Conservation (phyloP, 2,888 invertebrate species). For the Rutpela maculata region DNA sequence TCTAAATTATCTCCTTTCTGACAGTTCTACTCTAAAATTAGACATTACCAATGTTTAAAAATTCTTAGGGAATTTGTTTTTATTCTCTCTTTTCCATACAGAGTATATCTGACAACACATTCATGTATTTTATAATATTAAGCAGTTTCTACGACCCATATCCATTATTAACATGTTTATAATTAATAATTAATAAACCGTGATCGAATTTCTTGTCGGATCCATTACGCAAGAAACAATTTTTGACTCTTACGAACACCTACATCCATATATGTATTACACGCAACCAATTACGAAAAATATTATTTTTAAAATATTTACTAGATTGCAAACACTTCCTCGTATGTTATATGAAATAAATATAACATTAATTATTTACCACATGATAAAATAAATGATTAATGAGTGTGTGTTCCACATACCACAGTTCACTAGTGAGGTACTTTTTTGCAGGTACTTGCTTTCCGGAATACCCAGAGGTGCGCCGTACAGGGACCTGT, state of each 20-base stretch:
- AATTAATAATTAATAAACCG: constrained; percentile 6
- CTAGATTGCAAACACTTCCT: constrained; percentile 11
- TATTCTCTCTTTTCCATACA: too few relatives aligned
- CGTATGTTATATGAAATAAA: neutral
- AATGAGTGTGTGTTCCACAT: constrained; percentile 9
- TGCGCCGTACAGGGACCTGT: constrained; percentile 88
- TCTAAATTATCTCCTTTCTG: too few relatives aligned
- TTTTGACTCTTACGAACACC: constrained; percentile 18
- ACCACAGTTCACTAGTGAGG: neutral
- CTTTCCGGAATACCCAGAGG: constrained; percentile 81
- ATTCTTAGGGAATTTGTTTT: too few relatives aligned
- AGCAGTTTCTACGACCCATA: constrained; percentile 1
- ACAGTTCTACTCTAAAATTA: too few relatives aligned
- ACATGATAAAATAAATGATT: neutral
- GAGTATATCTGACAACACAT: too few relatives aligned
- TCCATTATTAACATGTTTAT: neutral
- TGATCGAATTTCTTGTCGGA: neutral
- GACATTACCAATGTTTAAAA: too few relatives aligned
- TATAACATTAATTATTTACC: constrained; percentile 10
- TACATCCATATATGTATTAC: constrained; percentile 8
- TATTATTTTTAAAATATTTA: constrained; percentile 18
- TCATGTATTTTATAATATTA: neutral
- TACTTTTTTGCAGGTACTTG: constrained; percentile 75
- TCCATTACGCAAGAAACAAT: constrained; percentile 16
- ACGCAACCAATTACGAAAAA: constrained; percentile 15